Base-by-base conservation (phyloP, 2,888 invertebrate genomes). In the Coenonympha glycerion region DNA sequence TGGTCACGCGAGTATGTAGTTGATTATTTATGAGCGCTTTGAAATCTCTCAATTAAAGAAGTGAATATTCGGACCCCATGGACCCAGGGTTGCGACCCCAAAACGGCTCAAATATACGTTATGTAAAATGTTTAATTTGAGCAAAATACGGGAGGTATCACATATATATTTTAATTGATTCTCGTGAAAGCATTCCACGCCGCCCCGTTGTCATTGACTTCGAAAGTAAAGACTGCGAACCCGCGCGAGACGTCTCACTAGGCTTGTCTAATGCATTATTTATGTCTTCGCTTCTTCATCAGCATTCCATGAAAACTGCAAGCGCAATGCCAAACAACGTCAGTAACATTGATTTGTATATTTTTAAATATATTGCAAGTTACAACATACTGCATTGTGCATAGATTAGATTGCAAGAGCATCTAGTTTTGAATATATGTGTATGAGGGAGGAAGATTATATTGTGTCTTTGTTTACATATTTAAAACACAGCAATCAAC, bases 221-320 rank as follows among this genome's bases (percentile, higher is more conserved):
- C 18, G 34, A 55, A 55, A 52, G 55, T 52, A 49, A 48, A 50
- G 21, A 34, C 45, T 48, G 19, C 19, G 33, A 44, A 46, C 42
- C 33, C 42, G 42, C 42, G 22, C 36, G 16, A 26, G 22, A 8
- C 30, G n/a, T 40, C 22, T 22, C 28, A 36, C 31, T 46, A 24
- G 28, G 19, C 15, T 18, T 13, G 33, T 31, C 13, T 37, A 31
- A 50, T 53, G 53, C 47, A 53, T 53, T 53, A 53, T 53, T 47
- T 53, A 53, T 53, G 41, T 31, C 15, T 16, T 39, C 11, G 18
- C 26, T 13, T 44, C 31, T 50, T 11, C 24, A 45, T 33, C 6
- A 28, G 39, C 46, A 42, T 50, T 50, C 53, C 42, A n/a, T 50
- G 37, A 31, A 53, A 42, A 36, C 13, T 15, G 33, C 9, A 8